A percentile compares a stretch with the other conserved stretches of the same genome.
Conservation (phyloP, 2,888 invertebrate genomes). For the Podabrus alpinus region DNA sequence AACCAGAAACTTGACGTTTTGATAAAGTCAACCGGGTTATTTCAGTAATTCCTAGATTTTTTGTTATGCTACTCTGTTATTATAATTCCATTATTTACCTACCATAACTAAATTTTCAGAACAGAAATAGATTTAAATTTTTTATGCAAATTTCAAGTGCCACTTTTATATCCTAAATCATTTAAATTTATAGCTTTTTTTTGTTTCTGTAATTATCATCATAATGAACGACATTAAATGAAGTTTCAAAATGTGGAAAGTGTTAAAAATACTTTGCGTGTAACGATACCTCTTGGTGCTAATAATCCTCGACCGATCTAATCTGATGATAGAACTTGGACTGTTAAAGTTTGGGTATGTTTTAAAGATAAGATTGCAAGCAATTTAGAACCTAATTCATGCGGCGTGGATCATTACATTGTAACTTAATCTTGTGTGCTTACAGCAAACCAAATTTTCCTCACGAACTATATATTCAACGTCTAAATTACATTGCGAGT, state of each 20-base stretch:
- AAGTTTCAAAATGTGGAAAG: slow-evolving; percentile 15
- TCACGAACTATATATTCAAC: not conserved
- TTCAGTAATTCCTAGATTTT: not conserved
- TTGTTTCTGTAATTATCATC: not conserved
- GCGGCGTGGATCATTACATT: slow-evolving; percentile 26
- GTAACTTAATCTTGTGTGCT: slow-evolving; percentile 29
- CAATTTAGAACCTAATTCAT: slow-evolving; percentile 31
- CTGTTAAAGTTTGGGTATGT: slow-evolving; percentile 32
- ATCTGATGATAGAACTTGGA: slow-evolving; percentile 33
- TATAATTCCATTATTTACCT: not conserved
- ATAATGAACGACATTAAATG: not conserved
- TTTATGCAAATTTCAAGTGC: not conserved
- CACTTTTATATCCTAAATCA: not conserved
- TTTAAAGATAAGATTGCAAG: slow-evolving; percentile 27
- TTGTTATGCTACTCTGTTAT: not conserved
- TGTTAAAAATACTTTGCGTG: slow-evolving; percentile 18
- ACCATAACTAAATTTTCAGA: not conserved
- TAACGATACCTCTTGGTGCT: not conserved
- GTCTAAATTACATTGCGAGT: not conserved
- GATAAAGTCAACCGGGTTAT: not conserved
- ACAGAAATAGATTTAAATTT: not conserved
- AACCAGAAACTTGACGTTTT: not conserved
- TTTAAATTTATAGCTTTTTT: not conserved
- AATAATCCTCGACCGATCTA: slow-evolving; percentile 32
- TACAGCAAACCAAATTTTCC: slow-evolving; percentile 8